Conservation (phyloP, 2,888 invertebrate genomes). For the Leptinotarsa tumamoca region DNA sequence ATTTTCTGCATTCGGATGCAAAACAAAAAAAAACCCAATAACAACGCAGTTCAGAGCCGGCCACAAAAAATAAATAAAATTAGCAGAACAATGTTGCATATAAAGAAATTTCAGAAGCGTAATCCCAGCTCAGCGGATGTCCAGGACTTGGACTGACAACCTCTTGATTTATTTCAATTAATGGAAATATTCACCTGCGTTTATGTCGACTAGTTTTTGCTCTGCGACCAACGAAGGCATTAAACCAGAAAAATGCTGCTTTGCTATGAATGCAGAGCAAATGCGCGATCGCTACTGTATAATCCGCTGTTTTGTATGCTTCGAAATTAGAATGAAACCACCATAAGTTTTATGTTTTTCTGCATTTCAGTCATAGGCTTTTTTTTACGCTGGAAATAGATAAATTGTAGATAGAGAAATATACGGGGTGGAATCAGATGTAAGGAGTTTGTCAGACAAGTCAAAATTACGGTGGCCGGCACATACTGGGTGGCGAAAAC, state of each 20-base stretch:
- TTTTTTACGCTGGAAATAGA: constrained; percentile 19
- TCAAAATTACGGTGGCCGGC: too few species aligned
- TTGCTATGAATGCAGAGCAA: constrained; percentile 52
- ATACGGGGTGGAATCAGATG: too few species aligned
- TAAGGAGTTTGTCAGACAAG: too few species aligned
- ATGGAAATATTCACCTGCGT: constrained; percentile 65
- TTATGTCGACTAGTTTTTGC: constrained; percentile 59
- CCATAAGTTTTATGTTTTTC: constrained; percentile 34
- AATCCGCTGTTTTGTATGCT: constrained; percentile 44
- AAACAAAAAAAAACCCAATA: neutral
- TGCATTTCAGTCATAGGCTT: constrained; percentile 11
- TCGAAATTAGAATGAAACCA: constrained; percentile 45
- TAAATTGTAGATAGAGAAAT: neutral
- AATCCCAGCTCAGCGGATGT: constrained; percentile 34
- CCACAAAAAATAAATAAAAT: constrained; percentile 27
- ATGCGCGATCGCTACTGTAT: constrained; percentile 44
- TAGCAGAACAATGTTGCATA: constrained; percentile 40
- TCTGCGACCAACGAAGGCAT: constrained; percentile 58
- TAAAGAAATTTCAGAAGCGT: constrained; percentile 38
- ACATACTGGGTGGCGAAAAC: too few species aligned
- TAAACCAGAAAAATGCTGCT: constrained; percentile 60
- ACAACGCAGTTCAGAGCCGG: neutral
- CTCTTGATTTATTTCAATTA: constrained; percentile 65
- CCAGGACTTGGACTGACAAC: constrained; percentile 44
- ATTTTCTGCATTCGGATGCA: neutral